Conservation (phyloP, 2,888 invertebrate species). For the Lepidocyrtoides sp. region DNA sequence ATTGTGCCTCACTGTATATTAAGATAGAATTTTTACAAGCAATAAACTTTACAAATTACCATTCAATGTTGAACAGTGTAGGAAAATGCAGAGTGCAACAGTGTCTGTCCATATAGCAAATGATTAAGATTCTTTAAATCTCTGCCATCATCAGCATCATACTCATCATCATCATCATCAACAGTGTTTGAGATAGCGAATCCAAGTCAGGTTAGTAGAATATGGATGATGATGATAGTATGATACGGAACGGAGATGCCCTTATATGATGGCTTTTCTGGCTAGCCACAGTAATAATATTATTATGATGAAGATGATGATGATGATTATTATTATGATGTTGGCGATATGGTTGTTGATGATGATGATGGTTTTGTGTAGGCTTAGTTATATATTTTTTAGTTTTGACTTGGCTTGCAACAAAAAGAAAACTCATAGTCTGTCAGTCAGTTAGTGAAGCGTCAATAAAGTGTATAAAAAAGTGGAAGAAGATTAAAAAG, state of each 20-base stretch:
- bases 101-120: too few species aligned
- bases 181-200: slow-evolving; percentile 29
- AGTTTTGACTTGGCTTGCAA: too few species aligned
- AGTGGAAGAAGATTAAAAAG: slow-evolving; percentile 27
- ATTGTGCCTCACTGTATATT: too few species aligned
- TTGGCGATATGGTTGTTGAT: background rate
- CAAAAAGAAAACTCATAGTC: background rate
- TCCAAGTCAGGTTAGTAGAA: slow-evolving; percentile 61
- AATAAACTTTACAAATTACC: background rate
- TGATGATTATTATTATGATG: background rate
- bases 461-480: slow-evolving; percentile 22
- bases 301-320: slow-evolving; percentile 25
- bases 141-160: slow-evolving; percentile 32
- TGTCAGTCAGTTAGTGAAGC: slow-evolving; percentile 40
- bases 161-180: too few species aligned
- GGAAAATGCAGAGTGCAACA: too few species aligned
- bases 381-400: too few species aligned
- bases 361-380: background rate
- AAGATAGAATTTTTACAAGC: background rate
- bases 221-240: background rate
- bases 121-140: slow-evolving; percentile 15
- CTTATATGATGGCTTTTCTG: slow-evolving; percentile 40
- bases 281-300: slow-evolving; percentile 4
- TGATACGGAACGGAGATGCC: background rate
- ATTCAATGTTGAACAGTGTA: too few species aligned